These are phyloP conservation scores for Sminthopsis crassicaudata DNA, from an alignment of 2,113 vertebrate genomes.

Conservation along the genomic window DNA sequence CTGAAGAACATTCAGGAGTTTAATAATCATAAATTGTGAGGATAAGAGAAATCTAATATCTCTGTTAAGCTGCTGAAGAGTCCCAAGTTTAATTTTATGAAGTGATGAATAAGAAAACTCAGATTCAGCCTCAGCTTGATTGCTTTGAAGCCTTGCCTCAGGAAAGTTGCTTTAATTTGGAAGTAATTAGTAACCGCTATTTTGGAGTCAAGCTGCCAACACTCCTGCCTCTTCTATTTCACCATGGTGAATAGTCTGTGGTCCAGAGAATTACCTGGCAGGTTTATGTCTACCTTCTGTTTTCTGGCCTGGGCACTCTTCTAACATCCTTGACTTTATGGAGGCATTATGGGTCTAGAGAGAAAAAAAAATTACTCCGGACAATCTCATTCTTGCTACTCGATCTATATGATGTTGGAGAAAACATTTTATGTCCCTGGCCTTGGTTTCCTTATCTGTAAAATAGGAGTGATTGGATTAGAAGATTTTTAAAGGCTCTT, in stretches of 20 bases:
- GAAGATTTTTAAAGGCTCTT: not conserved
- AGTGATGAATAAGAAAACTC: not conserved
- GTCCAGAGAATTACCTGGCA: constrained; percentile 48
- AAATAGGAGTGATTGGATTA: not conserved
- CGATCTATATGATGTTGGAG: not conserved
- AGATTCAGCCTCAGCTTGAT: constrained; percentile 36
- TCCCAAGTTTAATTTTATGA: not conserved
- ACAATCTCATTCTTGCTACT: not conserved
- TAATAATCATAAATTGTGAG: not conserved
- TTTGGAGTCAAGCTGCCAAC: constrained; percentile 41
- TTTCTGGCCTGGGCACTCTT: constrained; percentile 33
- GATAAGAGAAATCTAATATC: not conserved
- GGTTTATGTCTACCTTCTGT: constrained; percentile 54
- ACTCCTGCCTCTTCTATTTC: constrained; percentile 22
- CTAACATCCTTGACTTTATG: not conserved
- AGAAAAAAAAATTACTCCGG: not conserved
- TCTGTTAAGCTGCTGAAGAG: not conserved
- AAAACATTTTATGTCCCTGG: not conserved
- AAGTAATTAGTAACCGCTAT: constrained; percentile 74
- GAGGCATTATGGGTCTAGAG: not conserved
- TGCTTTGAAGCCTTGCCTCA: constrained; percentile 71
- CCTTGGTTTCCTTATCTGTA: not conserved
- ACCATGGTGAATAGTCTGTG: constrained; percentile 26
- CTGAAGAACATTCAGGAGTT: not conserved
- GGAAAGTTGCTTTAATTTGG: constrained; percentile 69